Evolutionary conservation across 1,140 invertebrate species (phyloP), one percentile per base, ranked within the genome.

Genomic region (Bursaphelenchus mucronatus): DNA sequence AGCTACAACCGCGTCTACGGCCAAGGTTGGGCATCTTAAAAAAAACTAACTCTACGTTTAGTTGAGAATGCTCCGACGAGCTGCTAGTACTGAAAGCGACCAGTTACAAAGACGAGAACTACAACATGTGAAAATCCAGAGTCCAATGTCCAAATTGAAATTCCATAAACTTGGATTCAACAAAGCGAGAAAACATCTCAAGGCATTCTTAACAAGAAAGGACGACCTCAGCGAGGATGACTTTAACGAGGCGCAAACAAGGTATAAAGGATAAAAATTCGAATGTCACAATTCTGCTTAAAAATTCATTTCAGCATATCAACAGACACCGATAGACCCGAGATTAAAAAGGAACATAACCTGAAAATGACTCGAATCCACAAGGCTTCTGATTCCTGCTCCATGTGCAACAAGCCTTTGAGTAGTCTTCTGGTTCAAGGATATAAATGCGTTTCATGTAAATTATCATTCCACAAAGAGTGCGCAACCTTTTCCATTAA

Each of bases 391-490:
- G 90, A 92, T 74, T 85, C 86, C 15, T 91, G 90, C 72, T 85
- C 86, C 13, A 87, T 87, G 71, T 91, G 90, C 77, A 85, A 87
- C 63, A 86, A 89, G 73, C 85, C 87, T 50, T 88, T 92, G 85
- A 88, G 89, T 81, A 87, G 78, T 19, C 55, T 91, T 71, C 86
- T 90, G 44, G 87, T 88, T 6, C 88, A 90, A 71, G 90, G 90
- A 0, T 88, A 89, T 76, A 89, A 89, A 63, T 93, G 91, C 78
- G 47, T 71, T 83, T 87, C 87, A 72, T 93, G 90, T 80, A 89
- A 90, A 78, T 86, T 89, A 62, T 82, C 89, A 0, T 91, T 90
- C 81, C 90, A 93, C 79, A 88, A 89, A 0, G 91, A 91, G 75
- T 92, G 91, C 61, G 49, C 66, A 8, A 64, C 55, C 13, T 68